These are phyloP conservation scores for Psilopsiagon aurifrons DNA, from an alignment of 2,113 vertebrate genomes.

Conservation along the genomic window DNA sequence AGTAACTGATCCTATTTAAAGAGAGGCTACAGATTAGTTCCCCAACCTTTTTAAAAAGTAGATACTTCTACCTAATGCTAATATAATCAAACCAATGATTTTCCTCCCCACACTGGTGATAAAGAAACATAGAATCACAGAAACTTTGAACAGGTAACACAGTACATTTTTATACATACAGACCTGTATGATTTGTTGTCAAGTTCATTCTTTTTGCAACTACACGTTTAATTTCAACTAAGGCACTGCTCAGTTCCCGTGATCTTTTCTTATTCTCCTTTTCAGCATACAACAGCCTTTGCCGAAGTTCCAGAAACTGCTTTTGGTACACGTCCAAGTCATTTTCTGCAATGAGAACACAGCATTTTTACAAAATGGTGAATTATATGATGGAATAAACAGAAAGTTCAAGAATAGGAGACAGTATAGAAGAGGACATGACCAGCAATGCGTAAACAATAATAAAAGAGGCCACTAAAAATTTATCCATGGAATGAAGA, in stretches of 20 bases:
- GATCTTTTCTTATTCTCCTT: conserved; percentile 68
- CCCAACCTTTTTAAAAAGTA: neutral
- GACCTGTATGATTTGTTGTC: conserved; percentile 62
- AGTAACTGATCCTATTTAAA: neutral
- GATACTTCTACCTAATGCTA: neutral
- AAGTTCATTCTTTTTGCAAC: neutral
- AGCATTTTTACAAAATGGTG: neutral
- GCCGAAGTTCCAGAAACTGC: conserved; percentile 71
- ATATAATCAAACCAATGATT: neutral
- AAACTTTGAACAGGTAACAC: neutral
- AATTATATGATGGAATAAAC: neutral
- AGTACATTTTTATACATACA: neutral
- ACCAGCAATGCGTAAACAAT: neutral
- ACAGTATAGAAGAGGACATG: neutral
- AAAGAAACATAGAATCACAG: neutral
- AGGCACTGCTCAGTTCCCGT: conserved; percentile 55
- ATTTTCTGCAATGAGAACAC: conserved; percentile 60
- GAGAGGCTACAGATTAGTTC: neutral
- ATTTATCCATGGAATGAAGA: neutral
- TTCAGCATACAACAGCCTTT: conserved; percentile 71
- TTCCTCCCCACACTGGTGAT: neutral
- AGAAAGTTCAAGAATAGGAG: neutral
- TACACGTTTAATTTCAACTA: conserved; percentile 66
- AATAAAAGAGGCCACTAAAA: neutral
- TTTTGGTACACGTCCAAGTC: conserved; percentile 41